A percentile compares a stretch with the other conserved stretches of the same genome.
These are phyloP conservation scores for Laticauda colubrina DNA, from an alignment of 2,113 vertebrate genomes.

Conservation along the genomic window DNA sequence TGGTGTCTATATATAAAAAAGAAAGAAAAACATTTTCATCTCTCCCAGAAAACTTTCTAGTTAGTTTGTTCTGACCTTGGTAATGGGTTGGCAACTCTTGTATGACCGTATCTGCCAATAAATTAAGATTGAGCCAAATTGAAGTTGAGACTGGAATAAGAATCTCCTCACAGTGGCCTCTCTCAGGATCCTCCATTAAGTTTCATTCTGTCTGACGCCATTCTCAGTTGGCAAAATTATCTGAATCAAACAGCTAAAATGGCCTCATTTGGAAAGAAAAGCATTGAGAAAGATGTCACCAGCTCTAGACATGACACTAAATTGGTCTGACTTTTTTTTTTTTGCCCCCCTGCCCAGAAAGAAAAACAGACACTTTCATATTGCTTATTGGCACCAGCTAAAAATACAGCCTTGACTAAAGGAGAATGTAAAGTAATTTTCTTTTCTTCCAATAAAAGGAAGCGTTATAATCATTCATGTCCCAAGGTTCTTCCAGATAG, in stretches of 20 bases:
- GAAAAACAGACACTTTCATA: not conserved
- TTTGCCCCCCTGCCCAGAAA: not conserved
- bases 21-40: not conserved
- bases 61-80: slow-evolving; percentile 6
- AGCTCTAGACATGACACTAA: accelerated
- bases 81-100: not conserved
- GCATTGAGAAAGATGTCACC: not conserved
- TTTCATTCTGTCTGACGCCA: not conserved
- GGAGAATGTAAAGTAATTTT: not conserved
- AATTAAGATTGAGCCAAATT: slow-evolving; percentile 14
- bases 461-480: accelerated
- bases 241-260: not conserved
- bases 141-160: not conserved
- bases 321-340: not conserved
- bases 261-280: accelerated
- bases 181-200: not conserved
- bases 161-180: not conserved
- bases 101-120: not conserved
- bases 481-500: not conserved
- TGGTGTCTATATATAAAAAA: not conserved
- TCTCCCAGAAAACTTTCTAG: not conserved
- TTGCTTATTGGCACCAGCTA: not conserved
- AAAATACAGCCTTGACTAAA: not conserved
- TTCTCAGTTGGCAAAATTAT: not conserved
- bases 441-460: not conserved